phyloP scores from a whole-genome alignment of 2,797 vertebrate species.

The Muscicapa comitata region DNA sequence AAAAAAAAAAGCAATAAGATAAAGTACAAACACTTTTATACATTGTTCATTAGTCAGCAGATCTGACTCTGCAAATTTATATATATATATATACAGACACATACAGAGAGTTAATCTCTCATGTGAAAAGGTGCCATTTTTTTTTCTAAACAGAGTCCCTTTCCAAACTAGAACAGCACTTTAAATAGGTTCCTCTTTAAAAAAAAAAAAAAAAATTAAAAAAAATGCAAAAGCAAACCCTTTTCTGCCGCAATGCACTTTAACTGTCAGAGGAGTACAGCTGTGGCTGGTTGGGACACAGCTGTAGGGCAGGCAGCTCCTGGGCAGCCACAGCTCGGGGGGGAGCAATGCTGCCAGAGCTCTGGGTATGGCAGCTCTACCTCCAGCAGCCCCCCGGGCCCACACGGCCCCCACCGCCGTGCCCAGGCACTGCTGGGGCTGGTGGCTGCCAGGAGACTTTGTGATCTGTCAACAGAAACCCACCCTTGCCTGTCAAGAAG shows the following conservation, averaged over 20 bases:
- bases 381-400: neutral
- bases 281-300: constrained; percentile 21
- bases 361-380: constrained; percentile 26
- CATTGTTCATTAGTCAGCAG: neutral
- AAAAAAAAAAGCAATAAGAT: constrained; percentile 31
- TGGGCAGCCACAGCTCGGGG: constrained; percentile 43
- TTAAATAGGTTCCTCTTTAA: constrained; percentile 55
- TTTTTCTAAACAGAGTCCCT: constrained; percentile 47
- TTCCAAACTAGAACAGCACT: constrained; percentile 68
- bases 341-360: constrained; percentile 3
- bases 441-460: neutral
- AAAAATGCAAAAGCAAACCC: neutral
- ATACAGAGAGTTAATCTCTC: neutral
- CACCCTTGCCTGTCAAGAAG: neutral
- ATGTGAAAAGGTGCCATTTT: constrained; percentile 59
- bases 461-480: neutral
- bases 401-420: neutral
- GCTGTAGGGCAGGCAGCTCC: neutral
- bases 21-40: constrained; percentile 29
- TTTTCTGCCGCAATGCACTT: constrained; percentile 76
- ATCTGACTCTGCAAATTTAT: constrained; percentile 15
- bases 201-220: neutral
- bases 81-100: neutral
- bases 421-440: neutral
- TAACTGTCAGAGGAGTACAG: constrained; percentile 58